Evolutionary conservation across 2,888 invertebrate genomes (phyloP).

Genomic region (Scotopteryx bipunctaria): DNA sequence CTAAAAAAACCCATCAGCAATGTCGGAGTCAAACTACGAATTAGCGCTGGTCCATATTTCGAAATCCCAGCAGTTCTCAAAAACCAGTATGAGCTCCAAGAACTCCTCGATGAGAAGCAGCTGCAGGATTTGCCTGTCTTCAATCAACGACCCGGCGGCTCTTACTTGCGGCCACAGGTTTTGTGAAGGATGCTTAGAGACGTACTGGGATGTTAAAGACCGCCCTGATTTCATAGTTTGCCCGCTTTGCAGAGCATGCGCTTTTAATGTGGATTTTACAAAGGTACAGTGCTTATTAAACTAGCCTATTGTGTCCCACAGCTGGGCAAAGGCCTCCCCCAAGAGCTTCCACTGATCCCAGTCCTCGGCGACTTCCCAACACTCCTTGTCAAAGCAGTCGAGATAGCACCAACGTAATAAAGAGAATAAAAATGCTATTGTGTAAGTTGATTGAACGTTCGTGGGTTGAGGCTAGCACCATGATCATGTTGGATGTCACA

Average conservation of each 20-base stretch:
- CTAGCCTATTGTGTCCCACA: neutral
- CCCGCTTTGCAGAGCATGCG: conserved; percentile 58
- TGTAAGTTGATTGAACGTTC: no score
- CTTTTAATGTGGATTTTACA: conserved; percentile 58
- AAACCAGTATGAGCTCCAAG: conserved; percentile 37
- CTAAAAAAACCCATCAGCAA: conserved; percentile 14
- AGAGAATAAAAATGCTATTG: no score
- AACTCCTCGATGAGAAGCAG: conserved; percentile 44
- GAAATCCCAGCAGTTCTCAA: conserved; percentile 29
- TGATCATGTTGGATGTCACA: no score
- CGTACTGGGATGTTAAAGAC: conserved; percentile 55
- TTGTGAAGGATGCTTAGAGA: conserved; percentile 57
- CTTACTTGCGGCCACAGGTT: conserved; percentile 66
- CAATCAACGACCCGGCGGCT: conserved; percentile 50
- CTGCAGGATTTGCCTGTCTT: conserved; percentile 65
- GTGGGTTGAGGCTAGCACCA: no score
- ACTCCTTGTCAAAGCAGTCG: no score
- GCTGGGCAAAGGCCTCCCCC: neutral
- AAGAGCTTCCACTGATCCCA: no score
- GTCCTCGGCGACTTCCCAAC: no score
- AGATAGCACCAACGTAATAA: no score
- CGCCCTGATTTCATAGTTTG: conserved; percentile 58
- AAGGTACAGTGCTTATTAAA: conserved; percentile 39
- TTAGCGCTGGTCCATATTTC: conserved; percentile 15
- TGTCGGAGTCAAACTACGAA: conserved; percentile 35